phyloP scores from a whole-genome alignment of 2,888 invertebrate species.

The Aporophyla nigra region DNA sequence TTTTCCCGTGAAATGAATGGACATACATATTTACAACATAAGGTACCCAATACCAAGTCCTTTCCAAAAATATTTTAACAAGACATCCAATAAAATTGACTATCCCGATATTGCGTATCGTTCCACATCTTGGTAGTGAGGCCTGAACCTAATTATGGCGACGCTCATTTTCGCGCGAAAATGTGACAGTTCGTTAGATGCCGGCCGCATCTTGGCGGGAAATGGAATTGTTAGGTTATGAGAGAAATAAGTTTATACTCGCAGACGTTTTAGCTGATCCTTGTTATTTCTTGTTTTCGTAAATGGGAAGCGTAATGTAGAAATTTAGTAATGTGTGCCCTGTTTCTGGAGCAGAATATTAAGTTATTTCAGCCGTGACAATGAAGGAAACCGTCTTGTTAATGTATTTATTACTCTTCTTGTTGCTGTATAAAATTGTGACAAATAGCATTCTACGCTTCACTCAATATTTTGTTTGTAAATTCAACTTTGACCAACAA shows the following conservation, averaged over 20 bases:
- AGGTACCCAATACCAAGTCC: neutral
- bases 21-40: constrained; percentile 42
- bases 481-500: neutral
- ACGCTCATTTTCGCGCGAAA: constrained; percentile 83
- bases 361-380: constrained; percentile 7
- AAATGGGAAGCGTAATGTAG: constrained; percentile 52
- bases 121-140: constrained; percentile 69
- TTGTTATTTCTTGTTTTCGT: constrained; percentile 57
- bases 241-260: constrained; percentile 64
- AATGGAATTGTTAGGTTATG: constrained; percentile 74
- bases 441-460: neutral
- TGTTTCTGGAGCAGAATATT: constrained; percentile 31
- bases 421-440: neutral
- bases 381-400: constrained; percentile 7
- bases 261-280: constrained; percentile 59
- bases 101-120: constrained; percentile 53
- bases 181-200: constrained; percentile 86
- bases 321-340: constrained; percentile 44
- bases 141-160: constrained; percentile 81
- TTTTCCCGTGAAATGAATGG: constrained; percentile 12
- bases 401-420: constrained; percentile 1
- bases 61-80: constrained; percentile 45
- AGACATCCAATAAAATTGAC: constrained; percentile 47
- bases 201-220: constrained; percentile 73
- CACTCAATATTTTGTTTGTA: neutral